phyloP scores from a whole-genome alignment of 2,888 invertebrate genomes.

The Andrena hattorfiana region DNA sequence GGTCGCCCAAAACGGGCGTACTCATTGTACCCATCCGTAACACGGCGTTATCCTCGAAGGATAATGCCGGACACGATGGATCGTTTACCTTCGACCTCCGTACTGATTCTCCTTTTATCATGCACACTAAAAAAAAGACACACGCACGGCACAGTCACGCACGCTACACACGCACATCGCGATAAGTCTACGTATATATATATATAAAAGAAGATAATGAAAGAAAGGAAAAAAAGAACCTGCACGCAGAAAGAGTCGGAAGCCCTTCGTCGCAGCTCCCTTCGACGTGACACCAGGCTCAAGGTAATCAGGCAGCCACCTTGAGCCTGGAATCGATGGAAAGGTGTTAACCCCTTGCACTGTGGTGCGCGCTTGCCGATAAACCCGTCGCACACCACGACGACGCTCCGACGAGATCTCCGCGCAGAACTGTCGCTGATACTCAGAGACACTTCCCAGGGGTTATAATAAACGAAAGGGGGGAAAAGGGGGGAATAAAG shows the following conservation, averaged over 20 bases:
- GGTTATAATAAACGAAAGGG: background rate
- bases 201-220: background rate
- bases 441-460: background rate
- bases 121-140: slow-evolving; percentile 28
- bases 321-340: slow-evolving; percentile 32
- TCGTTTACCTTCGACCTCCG: slow-evolving; percentile 69
- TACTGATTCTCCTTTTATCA: slow-evolving; percentile 52
- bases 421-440: background rate
- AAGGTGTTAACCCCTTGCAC: slow-evolving; percentile 42
- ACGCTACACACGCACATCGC: slow-evolving; percentile 17
- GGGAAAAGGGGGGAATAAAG: background rate
- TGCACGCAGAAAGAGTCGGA: slow-evolving; percentile 50
- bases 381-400: slow-evolving; percentile 8
- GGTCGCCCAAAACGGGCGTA: slow-evolving; percentile 80
- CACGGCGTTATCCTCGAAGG: slow-evolving; percentile 65
- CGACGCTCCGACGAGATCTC: slow-evolving; percentile 3
- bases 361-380: background rate
- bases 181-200: slow-evolving; percentile 1
- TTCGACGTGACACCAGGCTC: slow-evolving; percentile 34
- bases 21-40: slow-evolving; percentile 75
- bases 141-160: slow-evolving; percentile 26
- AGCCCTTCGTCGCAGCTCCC: slow-evolving; percentile 41
- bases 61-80: slow-evolving; percentile 76
- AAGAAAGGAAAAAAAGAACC: slow-evolving; percentile 15
- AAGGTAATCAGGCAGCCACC: slow-evolving; percentile 21